Base-by-base conservation (phyloP, 2,113 vertebrate species). In the Naja naja region DNA sequence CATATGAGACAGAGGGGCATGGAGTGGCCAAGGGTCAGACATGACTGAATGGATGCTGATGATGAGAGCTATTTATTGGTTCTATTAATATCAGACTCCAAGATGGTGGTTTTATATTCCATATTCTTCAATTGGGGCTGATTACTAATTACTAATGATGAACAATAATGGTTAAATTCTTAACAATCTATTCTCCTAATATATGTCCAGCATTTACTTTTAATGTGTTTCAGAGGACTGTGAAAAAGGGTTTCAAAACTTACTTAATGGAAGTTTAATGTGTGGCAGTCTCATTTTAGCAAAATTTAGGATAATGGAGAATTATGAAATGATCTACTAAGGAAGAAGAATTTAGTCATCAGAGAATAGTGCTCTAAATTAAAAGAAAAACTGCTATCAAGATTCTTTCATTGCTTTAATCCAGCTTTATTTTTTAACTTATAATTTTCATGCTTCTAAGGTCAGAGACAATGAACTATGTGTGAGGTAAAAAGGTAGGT, bases 201-300 rank as follows among this genome's bases (percentile, higher is more conserved):
- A 87, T 56, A 60, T 49, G 55, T 52, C 43, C 30, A 88, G 55
- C 45, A 64, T 92, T 91, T 53, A 52, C n/a, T 92, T n/a, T 52
- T 30, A 9, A 6, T 14, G 91, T 11, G 34, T 45, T 64, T 56
- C 16, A 20, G 4, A 64, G 45, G 53, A 55, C 22, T 34, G 43
- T 87, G 91, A 52, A 87, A 45, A 91, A 52, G 43, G 45, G 30
- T 87, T 87, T 85, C 91, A 87, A 87, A 92, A 87, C 56, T 49
- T 20, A 6, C 10, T 64, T 52, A 64, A 56, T 53, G 85, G 20
- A 90, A 52, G 85, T n/a, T 69, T 90, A 69, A 93, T 69, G 34
- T 64, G 23, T 60, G 89, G 25, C 56, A 9, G 45, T 5, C 39
- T 87, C 6, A 0, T n/a, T 1, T 74, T 27, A 92, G 18, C 45